Percentiles rank a stretch among this genome's conserved stretches.
Conservation (phyloP, 1,140 invertebrate genomes). For the Oscheius sp. region DNA sequence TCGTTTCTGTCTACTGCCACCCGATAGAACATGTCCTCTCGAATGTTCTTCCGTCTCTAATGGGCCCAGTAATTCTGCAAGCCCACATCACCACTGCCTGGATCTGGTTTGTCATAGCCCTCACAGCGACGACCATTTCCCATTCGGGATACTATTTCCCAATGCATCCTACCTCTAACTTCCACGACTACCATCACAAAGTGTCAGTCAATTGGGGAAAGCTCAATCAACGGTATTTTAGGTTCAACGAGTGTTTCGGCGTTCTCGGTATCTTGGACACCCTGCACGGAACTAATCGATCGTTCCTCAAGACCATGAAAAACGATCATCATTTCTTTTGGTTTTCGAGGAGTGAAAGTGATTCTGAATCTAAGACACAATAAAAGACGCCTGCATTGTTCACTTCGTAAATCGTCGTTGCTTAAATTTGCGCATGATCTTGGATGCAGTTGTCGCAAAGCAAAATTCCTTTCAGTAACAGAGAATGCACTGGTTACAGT, state of each 20-base stretch:
- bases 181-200: constrained; percentile 84
- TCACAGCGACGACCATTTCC: constrained; percentile 76
- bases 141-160: constrained; percentile 85
- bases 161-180: constrained; percentile 81
- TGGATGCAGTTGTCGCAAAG: no score
- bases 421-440: no score
- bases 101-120: constrained; percentile 78
- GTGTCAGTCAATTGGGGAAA: constrained; percentile 68
- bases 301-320: constrained; percentile 68
- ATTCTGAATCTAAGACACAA: no score
- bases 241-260: constrained; percentile 81
- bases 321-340: no score
- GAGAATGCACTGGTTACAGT: no score
- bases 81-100: constrained; percentile 79
- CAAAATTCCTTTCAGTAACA: no score
- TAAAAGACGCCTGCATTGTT: no score
- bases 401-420: no score
- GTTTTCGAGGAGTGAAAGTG: no score
- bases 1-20: constrained; percentile 81
- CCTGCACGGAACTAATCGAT: constrained; percentile 77
- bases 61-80: constrained; percentile 76
- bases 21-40: constrained; percentile 80
- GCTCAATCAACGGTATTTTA: constrained; percentile 60
- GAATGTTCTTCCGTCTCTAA: constrained; percentile 75
- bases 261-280: constrained; percentile 79